Base-by-base conservation (phyloP, 1,140 invertebrate genomes). In the Cherax quadricarinatus region DNA sequence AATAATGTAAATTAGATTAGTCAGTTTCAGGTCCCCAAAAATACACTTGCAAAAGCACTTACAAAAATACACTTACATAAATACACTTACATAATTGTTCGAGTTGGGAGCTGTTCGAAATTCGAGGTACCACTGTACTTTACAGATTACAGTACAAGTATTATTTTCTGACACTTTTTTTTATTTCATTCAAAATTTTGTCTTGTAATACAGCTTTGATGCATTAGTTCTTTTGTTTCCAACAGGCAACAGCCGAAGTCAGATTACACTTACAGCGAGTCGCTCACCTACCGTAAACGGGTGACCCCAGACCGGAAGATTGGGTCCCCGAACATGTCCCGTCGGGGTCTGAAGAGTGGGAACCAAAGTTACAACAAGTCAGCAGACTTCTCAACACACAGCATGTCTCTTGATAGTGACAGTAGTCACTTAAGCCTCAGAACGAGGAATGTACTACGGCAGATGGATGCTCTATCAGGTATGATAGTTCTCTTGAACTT, bases 281-380 rank as follows among this genome's bases (percentile, higher is more conserved):
- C 96, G 70, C 97, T 97, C n/a, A 96, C 96, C 92, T 97, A 97
- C 95, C 96, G 97, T 30, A 96, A 97, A 92, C 97, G 90, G 97
- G 95, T 97, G 89, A 97, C 97, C 0, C 97, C 97, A 4, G 97
- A 92, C 83, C 91, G 97, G 41, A 96, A 97, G 90, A 95, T 97
- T 89, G 97, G 97, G 30, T 97, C 97, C 96, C 97, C 97, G 3
- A 98, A 98, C 94, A 97, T 98, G 97, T 97, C 97, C 0, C 96
- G 97, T 21, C 96, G 96, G 81, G 96, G 97, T 75, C 94, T 96
- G 91, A 95, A 95, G 89, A 94, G 87, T 21, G 84, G 83, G 75
- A 51, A 79, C 49, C 57, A 53, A 53, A 48, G 24, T 49, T 91
- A 86, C 41, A 51, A 66, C n/a, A 24, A 73, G 49, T 80, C 84